These are phyloP conservation scores for Pyrgilauda ruficollis DNA, from an alignment of 2,113 vertebrate species.

Conservation along the genomic window DNA sequence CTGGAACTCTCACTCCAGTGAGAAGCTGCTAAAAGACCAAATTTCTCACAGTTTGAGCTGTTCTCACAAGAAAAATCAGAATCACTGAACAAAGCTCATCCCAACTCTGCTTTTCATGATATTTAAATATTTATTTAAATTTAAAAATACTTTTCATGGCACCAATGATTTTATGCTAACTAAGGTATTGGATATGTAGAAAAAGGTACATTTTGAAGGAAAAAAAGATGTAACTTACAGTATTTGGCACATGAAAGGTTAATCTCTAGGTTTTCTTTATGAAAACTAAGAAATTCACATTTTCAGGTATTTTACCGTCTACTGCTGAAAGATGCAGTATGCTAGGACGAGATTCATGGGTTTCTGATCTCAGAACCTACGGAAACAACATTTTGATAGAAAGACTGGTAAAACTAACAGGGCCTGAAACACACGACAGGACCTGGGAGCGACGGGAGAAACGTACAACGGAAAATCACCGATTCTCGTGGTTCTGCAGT, in stretches of 20 bases:
- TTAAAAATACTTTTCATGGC: slow-evolving; percentile 83
- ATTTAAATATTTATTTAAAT: slow-evolving; percentile 83
- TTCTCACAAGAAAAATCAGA: neutral
- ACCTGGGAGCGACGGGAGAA: neutral
- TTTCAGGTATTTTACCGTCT: slow-evolving; percentile 71
- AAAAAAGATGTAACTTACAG: slow-evolving; percentile 69
- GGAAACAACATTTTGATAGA: slow-evolving; percentile 59
- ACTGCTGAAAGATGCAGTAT: slow-evolving; percentile 67
- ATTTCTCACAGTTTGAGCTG: neutral
- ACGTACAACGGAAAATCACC: neutral
- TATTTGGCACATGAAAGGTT: slow-evolving; percentile 79
- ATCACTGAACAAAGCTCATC: neutral
- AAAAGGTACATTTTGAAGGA: slow-evolving; percentile 78
- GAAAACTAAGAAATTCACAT: slow-evolving; percentile 82
- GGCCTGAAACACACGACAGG: slow-evolving; percentile 10
- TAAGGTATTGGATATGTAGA: slow-evolving; percentile 76
- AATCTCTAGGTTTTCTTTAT: slow-evolving; percentile 65
- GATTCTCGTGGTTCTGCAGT: neutral
- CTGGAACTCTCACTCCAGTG: neutral
- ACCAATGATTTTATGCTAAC: slow-evolving; percentile 80
- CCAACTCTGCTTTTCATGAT: slow-evolving; percentile 24
- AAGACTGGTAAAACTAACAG: slow-evolving; percentile 58
- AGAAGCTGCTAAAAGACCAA: neutral
- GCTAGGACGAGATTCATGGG: slow-evolving; percentile 5
- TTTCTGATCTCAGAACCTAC: slow-evolving; percentile 52